Evolutionary conservation across 1,140 invertebrate genomes (phyloP).

Genomic region (Gerris buenoi): DNA sequence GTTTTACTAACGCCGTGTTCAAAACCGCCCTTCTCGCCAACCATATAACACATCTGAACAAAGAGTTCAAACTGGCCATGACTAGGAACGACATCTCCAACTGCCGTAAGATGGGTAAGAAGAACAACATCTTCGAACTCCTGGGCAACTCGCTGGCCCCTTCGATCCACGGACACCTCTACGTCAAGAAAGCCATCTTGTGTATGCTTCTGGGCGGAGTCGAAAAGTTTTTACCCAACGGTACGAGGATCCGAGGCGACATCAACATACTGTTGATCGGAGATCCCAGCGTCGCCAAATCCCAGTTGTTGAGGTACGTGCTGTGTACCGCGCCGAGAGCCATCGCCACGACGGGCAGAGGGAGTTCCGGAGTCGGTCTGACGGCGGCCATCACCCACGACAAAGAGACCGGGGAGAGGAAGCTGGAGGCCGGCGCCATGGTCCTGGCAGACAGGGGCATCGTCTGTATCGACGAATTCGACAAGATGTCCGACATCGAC

Average conservation of each 20-base stretch:
- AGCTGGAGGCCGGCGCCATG: constrained; percentile 96
- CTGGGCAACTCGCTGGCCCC: constrained; percentile 87
- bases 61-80: constrained; percentile 72
- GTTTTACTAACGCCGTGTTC: constrained; percentile 87
- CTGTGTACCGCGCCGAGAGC: constrained; percentile 84
- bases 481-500: constrained; percentile 99
- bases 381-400: constrained; percentile 96
- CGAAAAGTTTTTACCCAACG: constrained; percentile 91
- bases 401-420: constrained; percentile 75
- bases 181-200: constrained; percentile 91
- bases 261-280: constrained; percentile 95
- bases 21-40: constrained; percentile 90
- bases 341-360: constrained; percentile 91
- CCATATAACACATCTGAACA: constrained; percentile 76
- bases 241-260: constrained; percentile 90
- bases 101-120: constrained; percentile 74
- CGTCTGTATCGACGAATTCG: constrained; percentile 99
- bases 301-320: constrained; percentile 90
- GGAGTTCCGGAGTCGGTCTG: constrained; percentile 89
- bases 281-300: constrained; percentile 98
- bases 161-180: constrained; percentile 94
- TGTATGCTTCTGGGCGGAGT: constrained; percentile 89
- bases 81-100: constrained; percentile 74
- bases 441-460: constrained; percentile 95
- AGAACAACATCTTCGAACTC: constrained; percentile 76